Evolutionary conservation across 2,113 vertebrate genomes (phyloP).

Genomic region (Hiodon tergisus): DNA sequence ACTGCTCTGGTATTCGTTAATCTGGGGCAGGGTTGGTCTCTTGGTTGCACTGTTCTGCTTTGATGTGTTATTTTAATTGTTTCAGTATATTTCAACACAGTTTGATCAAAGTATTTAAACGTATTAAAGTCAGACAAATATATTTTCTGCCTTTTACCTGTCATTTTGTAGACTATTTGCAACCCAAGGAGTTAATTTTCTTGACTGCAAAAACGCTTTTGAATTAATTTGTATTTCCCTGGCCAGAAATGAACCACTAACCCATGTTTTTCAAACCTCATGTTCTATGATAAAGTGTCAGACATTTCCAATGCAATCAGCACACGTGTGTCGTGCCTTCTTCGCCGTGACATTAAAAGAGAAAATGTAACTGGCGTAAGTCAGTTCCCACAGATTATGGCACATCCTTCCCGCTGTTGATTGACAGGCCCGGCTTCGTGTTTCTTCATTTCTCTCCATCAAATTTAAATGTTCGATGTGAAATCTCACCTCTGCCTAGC

Average conservation of each 20-base stretch:
- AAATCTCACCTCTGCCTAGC: slow-evolving; percentile 35
- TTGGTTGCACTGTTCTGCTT: background rate
- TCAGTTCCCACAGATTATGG: slow-evolving; percentile 26
- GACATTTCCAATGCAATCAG: slow-evolving; percentile 14
- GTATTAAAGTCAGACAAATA: no score
- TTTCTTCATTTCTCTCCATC: slow-evolving; percentile 27
- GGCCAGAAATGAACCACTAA: background rate
- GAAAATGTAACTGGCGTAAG: slow-evolving; percentile 35
- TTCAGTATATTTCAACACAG: background rate
- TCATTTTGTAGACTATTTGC: background rate
- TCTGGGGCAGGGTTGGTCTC: background rate
- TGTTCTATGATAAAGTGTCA: slow-evolving; percentile 7
- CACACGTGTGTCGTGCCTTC: slow-evolving; percentile 20
- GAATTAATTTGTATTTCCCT: background rate
- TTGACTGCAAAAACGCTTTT: background rate
- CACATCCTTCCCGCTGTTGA: slow-evolving; percentile 31
- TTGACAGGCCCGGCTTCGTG: slow-evolving; percentile 38
- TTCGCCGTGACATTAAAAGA: slow-evolving; percentile 27
- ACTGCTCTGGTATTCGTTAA: background rate
- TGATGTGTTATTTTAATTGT: background rate
- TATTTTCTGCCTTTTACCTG: background rate
- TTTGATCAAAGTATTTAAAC: background rate
- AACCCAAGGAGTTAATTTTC: background rate
- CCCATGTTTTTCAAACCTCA: background rate
- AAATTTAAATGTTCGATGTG: slow-evolving; percentile 40